Percentiles rank a stretch among this genome's conserved stretches.
Conservation (phyloP, 2,888 invertebrate species). For the Acleris cristana region DNA sequence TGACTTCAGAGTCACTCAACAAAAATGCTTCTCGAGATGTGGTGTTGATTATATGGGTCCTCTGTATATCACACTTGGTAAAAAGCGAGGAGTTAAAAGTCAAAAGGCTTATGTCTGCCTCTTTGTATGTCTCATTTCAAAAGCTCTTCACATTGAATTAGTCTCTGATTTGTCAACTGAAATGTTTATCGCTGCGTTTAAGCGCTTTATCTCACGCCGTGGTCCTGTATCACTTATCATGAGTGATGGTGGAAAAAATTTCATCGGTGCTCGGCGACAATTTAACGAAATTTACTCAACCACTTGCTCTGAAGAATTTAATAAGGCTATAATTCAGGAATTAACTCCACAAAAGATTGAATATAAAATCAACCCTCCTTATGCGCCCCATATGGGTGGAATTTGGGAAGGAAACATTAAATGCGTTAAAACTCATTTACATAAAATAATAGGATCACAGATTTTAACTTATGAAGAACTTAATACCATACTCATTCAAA, state of each 20-base stretch:
- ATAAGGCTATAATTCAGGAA: background rate
- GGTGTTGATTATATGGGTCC: background rate
- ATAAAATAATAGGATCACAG: conserved; percentile 9
- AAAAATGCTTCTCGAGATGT: background rate
- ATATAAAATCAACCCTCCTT: conserved; percentile 3
- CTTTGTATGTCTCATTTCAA: background rate
- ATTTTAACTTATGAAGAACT: background rate
- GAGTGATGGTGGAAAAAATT: background rate
- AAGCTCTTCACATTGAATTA: background rate
- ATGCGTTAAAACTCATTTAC: conserved; percentile 11
- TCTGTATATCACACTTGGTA: background rate
- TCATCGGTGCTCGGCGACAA: background rate
- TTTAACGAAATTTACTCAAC: background rate
- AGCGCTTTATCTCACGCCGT: background rate
- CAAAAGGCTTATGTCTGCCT: background rate
- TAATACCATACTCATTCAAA: background rate
- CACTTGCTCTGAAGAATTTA: background rate
- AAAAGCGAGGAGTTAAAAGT: background rate
- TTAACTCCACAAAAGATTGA: conserved; percentile 1
- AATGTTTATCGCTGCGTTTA: background rate
- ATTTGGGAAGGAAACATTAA: conserved; percentile 10
- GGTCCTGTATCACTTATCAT: background rate
- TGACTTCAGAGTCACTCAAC: background rate
- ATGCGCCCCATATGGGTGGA: conserved; percentile 1
- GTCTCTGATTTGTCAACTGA: background rate